Base-by-base conservation (phyloP, 2,888 invertebrate species). In the Heliothis peltigera region DNA sequence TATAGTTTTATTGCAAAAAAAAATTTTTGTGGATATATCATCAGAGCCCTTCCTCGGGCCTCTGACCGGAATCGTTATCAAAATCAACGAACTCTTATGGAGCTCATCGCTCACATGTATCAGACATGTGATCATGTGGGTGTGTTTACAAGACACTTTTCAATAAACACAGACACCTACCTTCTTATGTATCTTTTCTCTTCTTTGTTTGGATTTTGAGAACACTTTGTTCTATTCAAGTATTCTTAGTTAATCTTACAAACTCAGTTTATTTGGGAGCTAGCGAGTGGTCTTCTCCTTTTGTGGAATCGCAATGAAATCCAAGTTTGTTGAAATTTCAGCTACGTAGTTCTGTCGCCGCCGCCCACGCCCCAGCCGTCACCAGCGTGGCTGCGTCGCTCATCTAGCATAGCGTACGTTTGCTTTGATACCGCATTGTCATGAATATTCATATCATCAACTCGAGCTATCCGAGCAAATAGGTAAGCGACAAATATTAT, bases 381-480 rank as follows among this genome's bases (percentile, higher is more conserved):
- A 54, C 87, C 87, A 67, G 82, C 87, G 71, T 90, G 89, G 89
- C 77, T 84, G 64, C 89, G 86, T 57, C 88, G 90, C 82, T 86
- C 84, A 74, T 87, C 85, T 75, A 66, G 76, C 70, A 72, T 89
- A 78, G 81, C 82, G 90, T 91, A 91, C 76, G 89, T 89, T 84
- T 70, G 70, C 60, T 76, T 82, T 79, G 75, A 65, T 81, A 63
- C 69, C 78, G 79, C 79, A 79, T 83, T 77, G 60, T 79, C 77
- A 85, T 88, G 80, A 89, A 89, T 88, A 88, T 88, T 87, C 85
- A 88, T 86, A 77, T 81, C 82, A 88, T 85, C 84, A 84, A 74
- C 46, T 48, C 49, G 56, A 83, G 79, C 80, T 82, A 80, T 68
- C 67, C 71, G 56, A 59, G 54, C 66, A 75, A 75, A 81, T 82